A percentile compares a stretch with the other conserved stretches of the same genome.
Evolutionary conservation across 2,888 invertebrate genomes (phyloP).

Genomic region (Brachynemurus nebulosus): DNA sequence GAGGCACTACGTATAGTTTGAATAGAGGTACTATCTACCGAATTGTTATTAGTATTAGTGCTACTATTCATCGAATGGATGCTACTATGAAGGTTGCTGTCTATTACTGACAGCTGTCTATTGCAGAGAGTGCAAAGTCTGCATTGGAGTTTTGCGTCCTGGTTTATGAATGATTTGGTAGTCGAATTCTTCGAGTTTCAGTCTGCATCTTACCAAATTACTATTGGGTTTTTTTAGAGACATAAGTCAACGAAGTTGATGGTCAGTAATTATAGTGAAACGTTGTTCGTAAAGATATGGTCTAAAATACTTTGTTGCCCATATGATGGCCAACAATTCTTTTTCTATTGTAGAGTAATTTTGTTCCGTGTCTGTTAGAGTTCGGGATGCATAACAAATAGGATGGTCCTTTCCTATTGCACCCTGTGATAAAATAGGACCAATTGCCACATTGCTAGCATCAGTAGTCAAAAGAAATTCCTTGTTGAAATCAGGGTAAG

Average conservation of each 20-base stretch:
- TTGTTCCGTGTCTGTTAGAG: constrained; percentile 23
- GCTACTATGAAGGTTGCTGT: too few relatives aligned
- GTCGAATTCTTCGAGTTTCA: constrained; percentile 24
- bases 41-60: too few relatives aligned
- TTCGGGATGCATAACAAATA: constrained; percentile 25
- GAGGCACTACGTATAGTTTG: too few relatives aligned
- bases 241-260: constrained; percentile 25
- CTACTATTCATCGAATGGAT: too few relatives aligned
- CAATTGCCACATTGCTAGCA: too few relatives aligned
- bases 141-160: constrained; percentile 22
- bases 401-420: constrained; percentile 22
- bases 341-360: constrained; percentile 27
- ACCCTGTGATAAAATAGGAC: too few relatives aligned
- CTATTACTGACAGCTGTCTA: too few relatives aligned
- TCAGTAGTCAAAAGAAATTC: too few relatives aligned
- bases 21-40: too few relatives aligned
- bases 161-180: constrained; percentile 24
- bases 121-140: constrained; percentile 22
- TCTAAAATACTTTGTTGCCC: constrained; percentile 24
- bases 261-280: constrained; percentile 26
- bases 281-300: constrained; percentile 27
- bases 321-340: constrained; percentile 27
- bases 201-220: constrained; percentile 22
- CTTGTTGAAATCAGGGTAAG: too few relatives aligned
- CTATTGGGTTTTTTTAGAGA: constrained; percentile 25